Evolutionary conservation across 53 echinoderm and acorn worm genomes (phyloP).

Genomic region (Patiria pectinifera): DNA sequence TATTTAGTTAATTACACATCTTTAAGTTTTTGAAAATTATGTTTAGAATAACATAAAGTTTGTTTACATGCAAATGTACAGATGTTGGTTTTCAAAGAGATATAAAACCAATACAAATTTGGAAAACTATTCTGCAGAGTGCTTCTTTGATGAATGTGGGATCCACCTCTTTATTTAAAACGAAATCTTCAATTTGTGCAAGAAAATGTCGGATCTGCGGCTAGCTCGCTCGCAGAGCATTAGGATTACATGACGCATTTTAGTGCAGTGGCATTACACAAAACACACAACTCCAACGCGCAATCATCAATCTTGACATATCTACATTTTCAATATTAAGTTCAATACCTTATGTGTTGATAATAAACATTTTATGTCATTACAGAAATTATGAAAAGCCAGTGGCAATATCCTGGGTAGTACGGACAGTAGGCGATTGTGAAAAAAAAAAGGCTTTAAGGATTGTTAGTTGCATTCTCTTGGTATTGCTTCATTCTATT

Average conservation of each 20-base stretch:
- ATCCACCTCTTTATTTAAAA: background rate
- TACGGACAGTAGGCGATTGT: background rate
- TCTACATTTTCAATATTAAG: background rate
- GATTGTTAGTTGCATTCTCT: too few species aligned
- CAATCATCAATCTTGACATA: background rate
- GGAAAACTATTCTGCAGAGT: background rate
- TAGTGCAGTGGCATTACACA: background rate
- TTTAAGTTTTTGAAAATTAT: constrained; percentile 2
- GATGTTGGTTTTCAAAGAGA: background rate
- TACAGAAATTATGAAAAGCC: background rate
- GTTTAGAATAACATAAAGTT: constrained; percentile 19
- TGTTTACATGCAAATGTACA: constrained; percentile 43
- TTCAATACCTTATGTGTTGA: background rate
- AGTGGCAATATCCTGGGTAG: background rate
- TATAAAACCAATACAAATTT: constrained; percentile 17
- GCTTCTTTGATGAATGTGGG: background rate
- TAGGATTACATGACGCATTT: background rate
- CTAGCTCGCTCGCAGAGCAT: background rate
- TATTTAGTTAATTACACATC: constrained; percentile 40
- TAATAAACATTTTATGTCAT: background rate
- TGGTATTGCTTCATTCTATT: too few species aligned
- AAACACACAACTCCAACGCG: background rate
- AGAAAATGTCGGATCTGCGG: too few species aligned
- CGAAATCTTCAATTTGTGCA: background rate
- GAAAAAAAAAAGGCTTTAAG: too few species aligned